Percentiles rank a stretch among this genome's conserved stretches.
These are phyloP conservation scores for Formica selysi DNA, from an alignment of 1,140 invertebrate species.

Conservation along the genomic window DNA sequence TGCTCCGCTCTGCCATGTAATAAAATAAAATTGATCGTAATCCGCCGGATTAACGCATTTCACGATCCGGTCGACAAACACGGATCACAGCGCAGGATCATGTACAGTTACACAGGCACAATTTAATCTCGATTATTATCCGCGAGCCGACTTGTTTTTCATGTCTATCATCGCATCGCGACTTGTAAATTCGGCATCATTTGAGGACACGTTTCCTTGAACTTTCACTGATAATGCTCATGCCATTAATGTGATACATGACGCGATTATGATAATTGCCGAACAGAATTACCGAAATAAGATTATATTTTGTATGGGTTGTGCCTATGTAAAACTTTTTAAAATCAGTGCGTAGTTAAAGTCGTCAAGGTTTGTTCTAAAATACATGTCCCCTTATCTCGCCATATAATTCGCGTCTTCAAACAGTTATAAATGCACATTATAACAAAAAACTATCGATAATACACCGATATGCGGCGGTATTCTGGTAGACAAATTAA, in stretches of 20 bases:
- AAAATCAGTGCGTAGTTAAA: constrained; percentile 25
- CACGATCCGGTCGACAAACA: constrained; percentile 2
- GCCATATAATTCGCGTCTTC: not conserved
- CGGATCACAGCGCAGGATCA: not conserved
- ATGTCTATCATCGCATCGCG: not conserved
- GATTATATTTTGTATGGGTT: not conserved
- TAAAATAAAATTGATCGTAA: constrained; percentile 40
- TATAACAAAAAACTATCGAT: not conserved
- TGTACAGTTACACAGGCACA: constrained; percentile 10
- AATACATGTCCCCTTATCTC: not conserved
- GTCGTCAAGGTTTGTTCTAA: not conserved
- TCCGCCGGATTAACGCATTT: constrained; percentile 10
- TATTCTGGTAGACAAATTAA: not conserved
- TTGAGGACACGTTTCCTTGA: constrained; percentile 50
- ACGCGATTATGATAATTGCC: constrained; percentile 61
- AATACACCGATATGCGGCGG: not conserved
- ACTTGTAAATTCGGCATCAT: not conserved
- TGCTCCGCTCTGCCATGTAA: not conserved
- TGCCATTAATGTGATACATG: not conserved
- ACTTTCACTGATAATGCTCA: constrained; percentile 61
- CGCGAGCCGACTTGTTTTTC: constrained; percentile 16
- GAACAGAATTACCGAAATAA: constrained; percentile 32
- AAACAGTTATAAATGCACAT: too few species aligned
- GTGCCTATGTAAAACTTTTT: constrained; percentile 4
- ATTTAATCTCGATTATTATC: constrained; percentile 46